Percentiles rank a stretch among this genome's conserved stretches.
phyloP scores from a whole-genome alignment of 2,888 invertebrate genomes.

The Eudemis profundana region DNA sequence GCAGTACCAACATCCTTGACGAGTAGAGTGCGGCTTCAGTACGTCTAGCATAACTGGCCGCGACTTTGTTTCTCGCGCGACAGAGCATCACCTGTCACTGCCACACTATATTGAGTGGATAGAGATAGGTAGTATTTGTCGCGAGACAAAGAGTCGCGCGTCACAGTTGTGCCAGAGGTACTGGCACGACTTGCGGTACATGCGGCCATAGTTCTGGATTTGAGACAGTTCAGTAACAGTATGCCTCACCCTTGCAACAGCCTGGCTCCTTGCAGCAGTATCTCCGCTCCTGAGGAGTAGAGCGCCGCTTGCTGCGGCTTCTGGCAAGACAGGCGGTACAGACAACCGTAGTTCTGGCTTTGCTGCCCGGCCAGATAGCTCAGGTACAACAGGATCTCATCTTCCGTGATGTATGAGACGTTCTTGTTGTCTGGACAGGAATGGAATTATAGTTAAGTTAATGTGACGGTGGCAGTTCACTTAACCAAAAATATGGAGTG shows the following conservation, averaged over 20 bases:
- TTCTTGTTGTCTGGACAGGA: constrained; percentile 71
- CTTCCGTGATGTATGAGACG: constrained; percentile 85
- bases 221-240: not conserved
- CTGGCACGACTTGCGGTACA: too few species aligned
- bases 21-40: not conserved
- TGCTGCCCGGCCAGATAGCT: constrained; percentile 88
- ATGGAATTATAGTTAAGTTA: constrained; percentile 3
- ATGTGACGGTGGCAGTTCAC: not conserved
- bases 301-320: constrained; percentile 89
- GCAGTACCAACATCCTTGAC: not conserved
- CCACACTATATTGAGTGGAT: too few species aligned
- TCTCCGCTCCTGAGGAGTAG: constrained; percentile 91
- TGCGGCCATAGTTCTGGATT: too few species aligned
- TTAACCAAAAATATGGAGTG: too few species aligned
- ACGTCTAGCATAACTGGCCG: too few species aligned
- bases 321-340: constrained; percentile 91
- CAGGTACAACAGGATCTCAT: constrained; percentile 89
- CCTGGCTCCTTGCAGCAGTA: constrained; percentile 89
- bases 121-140: too few species aligned
- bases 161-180: too few species aligned
- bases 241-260: constrained; percentile 85
- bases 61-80: too few species aligned
- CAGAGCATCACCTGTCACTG: too few species aligned
- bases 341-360: constrained; percentile 88
- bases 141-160: too few species aligned